A percentile compares a stretch with the other conserved stretches of the same genome.
Evolutionary conservation across 2,888 invertebrate genomes (phyloP).

Genomic region (Psococerastis gibbosa): DNA sequence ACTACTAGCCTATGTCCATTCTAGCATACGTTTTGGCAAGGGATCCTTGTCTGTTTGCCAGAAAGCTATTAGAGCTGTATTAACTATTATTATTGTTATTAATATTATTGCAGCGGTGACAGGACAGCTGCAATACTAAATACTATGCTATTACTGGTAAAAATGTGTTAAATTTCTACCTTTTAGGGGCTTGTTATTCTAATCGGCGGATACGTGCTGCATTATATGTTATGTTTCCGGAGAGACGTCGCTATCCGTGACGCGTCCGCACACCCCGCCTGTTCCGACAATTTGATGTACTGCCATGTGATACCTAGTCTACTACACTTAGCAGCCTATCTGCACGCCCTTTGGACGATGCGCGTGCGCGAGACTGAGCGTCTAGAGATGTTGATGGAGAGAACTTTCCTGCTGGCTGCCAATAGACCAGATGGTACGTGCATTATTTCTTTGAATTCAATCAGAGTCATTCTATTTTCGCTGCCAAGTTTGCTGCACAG

Average conservation of each 20-base stretch:
- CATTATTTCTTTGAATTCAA: constrained; percentile 14
- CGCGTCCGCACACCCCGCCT: constrained; percentile 30
- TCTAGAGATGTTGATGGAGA: constrained; percentile 62
- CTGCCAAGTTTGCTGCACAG: too few relatives aligned
- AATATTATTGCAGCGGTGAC: too few relatives aligned
- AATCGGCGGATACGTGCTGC: constrained; percentile 50
- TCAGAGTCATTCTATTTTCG: constrained; percentile 14
- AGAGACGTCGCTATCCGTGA: constrained; percentile 55
- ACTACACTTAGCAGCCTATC: constrained; percentile 50
- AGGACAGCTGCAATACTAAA: constrained; percentile 40
- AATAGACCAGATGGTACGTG: constrained; percentile 15
- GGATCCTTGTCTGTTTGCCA: too few relatives aligned
- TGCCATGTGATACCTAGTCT: constrained; percentile 54
- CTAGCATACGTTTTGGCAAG: too few relatives aligned
- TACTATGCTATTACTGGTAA: constrained; percentile 35
- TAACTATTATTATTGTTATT: too few relatives aligned
- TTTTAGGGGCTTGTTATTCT: constrained; percentile 44
- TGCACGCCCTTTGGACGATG: constrained; percentile 53
- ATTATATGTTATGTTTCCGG: constrained; percentile 59
- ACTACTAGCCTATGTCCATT: too few relatives aligned
- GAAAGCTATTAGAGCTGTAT: too few relatives aligned
- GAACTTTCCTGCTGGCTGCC: constrained; percentile 28
- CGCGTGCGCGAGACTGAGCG: constrained; percentile 64
- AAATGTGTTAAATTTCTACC: constrained; percentile 47
- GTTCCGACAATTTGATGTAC: constrained; percentile 50